Base-by-base conservation (phyloP, 2,113 vertebrate genomes). In the Aegotheles bennettii region DNA sequence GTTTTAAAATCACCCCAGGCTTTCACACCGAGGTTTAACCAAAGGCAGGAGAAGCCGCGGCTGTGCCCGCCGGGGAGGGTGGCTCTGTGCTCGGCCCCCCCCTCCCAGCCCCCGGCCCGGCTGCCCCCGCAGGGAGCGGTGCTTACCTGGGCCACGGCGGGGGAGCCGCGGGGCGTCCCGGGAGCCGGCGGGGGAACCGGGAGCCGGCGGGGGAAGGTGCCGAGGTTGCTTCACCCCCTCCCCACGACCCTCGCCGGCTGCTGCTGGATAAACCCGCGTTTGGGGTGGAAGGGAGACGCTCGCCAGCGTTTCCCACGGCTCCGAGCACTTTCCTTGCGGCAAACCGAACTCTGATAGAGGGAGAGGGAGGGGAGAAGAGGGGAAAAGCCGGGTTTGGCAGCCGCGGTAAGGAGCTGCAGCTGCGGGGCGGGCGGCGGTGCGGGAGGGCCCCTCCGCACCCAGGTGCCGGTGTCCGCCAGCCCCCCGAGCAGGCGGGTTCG, bases 281-380 rank as follows among this genome's bases (percentile, higher is more conserved):
- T 2, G 6, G 5, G 2, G 1, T 0, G 1, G 1, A 26, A 5
- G 3, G 0, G 1, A 33, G 7, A 60, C 8, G 0, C n/a, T 23
- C 10, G 0, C 7, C n/a, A 20, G 5, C 3, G 2, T 6, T 14
- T 5, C 61, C 16, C 28, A 12, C 25, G 0, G 10, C 51, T 35
- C 26, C 6, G 0, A 25, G 2, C 7, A 0, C 28, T 2, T 24
- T 6, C 5, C 10, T 35, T 8, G 3, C 47, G 6, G 1, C 8
- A 28, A 36, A 2, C 9, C 15, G 2, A 5, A 2, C 9, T 6
- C 29, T 10, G 0, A 21, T 9, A 56, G 11, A 20, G 5, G 21
- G 7, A 13, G 8, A 29, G 12, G 25, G 29, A 16, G 29, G 21
- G 21, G 8, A 20, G 50, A 69, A 24, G 18, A 21, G 7, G 9